Evolutionary conservation across 2,888 invertebrate species (phyloP), one percentile per base, ranked within the genome.

Genomic region (Lydus trimaculatus): DNA sequence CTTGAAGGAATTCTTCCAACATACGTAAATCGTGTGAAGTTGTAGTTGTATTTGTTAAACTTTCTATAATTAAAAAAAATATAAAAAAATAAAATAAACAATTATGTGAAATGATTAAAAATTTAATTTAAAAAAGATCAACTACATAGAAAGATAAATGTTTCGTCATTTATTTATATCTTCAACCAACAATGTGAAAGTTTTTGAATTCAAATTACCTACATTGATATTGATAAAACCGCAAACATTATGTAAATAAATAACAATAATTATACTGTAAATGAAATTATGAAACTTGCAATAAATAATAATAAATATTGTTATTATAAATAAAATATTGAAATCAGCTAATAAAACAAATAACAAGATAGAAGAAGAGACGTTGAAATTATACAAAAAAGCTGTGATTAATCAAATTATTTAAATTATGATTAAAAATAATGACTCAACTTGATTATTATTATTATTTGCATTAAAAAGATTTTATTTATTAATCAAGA

Each of bases 1-100:
- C 90, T 70, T 90, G 90, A 11, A 93, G 84, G 63, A 92, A 87
- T 62, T 91, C 89, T 80, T 93, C 91, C 28, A 93, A 80, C 25
- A 92, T 80, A 74, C 76, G 76, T 48, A 81, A 71, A 60, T 80
- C 77, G 64, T 75, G 25, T 2, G 52, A 52, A 31, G 15, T 9
- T 6, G 23, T 0, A 11, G 48, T 11, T 11, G 48, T 11, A 48
- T 48, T 48, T 48, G 11, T 8, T 20, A 48, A 9, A 48, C 9
- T 48, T 20, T 48, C 48, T 48, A 13, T 8, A 48, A 48, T 43
- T 43, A 2, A 17, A 43, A 17, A 0, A 43, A 43, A 2, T 13
- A 36, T 5, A 36, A 36, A 15, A 36, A 15, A 15, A 15, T 36
- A 11, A 11, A 15, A 36, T 6, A 1, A 17, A 43, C 5, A 43